Percentiles rank a stretch among this genome's conserved stretches.
phyloP scores from a whole-genome alignment of 2,797 vertebrate genomes.

The Salarias fasciatus region DNA sequence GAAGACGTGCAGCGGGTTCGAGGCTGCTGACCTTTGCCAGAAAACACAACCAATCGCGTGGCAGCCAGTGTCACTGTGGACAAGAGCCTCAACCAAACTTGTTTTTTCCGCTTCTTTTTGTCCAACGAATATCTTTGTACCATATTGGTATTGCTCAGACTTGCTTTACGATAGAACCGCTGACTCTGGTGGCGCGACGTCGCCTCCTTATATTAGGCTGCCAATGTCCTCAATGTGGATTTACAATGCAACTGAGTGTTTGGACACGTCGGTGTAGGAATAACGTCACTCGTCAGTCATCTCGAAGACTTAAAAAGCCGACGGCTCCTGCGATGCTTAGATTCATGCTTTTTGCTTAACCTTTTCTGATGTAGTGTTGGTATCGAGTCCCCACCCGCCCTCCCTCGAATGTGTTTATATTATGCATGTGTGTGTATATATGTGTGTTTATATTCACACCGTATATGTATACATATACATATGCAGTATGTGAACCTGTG shows the following conservation, averaged over 20 bases:
- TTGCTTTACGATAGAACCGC: conserved; percentile 80
- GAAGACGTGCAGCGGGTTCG: conserved; percentile 47
- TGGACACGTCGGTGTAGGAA: conserved; percentile 57
- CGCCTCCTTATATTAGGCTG: conserved; percentile 77
- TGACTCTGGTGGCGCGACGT: conserved; percentile 72
- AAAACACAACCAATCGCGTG: conserved; percentile 45
- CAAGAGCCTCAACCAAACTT: conserved; percentile 78
- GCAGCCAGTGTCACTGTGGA: conserved; percentile 73
- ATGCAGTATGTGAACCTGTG: conserved; percentile 84
- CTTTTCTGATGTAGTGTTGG: conserved; percentile 84
- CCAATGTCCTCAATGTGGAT: conserved; percentile 82
- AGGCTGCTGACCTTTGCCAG: conserved; percentile 47
- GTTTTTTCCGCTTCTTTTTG: conserved; percentile 64
- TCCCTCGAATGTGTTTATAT: conserved; percentile 86
- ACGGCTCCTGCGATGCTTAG: conserved; percentile 73
- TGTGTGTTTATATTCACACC: conserved; percentile 87
- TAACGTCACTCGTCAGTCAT: conserved; percentile 62
- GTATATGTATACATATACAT: conserved; percentile 87
- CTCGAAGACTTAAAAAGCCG: conserved; percentile 59
- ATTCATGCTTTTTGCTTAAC: conserved; percentile 82
- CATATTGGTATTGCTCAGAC: conserved; percentile 90
- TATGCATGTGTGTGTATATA: conserved; percentile 87
- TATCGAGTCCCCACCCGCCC: conserved; percentile 69
- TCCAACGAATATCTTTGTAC: conserved; percentile 86
- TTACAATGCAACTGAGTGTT: conserved; percentile 73